Base-by-base conservation (phyloP, 1,140 invertebrate species). In the Zaprionus ghesquierei region DNA sequence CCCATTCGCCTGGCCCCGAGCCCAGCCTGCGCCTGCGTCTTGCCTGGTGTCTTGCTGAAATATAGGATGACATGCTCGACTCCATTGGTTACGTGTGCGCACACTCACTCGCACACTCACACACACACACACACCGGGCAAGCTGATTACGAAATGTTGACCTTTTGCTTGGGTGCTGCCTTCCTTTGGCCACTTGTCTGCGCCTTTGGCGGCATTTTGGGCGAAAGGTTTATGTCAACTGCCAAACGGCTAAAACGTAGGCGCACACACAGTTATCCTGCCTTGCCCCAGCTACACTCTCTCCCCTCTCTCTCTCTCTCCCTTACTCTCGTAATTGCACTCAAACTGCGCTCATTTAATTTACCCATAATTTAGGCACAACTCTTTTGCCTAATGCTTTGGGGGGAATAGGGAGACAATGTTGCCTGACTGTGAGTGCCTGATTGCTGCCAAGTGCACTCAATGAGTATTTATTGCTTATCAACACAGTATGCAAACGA, bases 161-260 rank as follows among this genome's bases (percentile, higher is more conserved):
- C 84, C 84, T 89, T 89, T 89, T 68, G 51, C 35, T 41, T n/a
- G 71, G 64, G 70, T n/a, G n/a, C 51, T 75, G 44, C 41, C 58
- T 51, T n/a, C 62, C 38, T 49, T 58, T 69, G 64, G 66, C 84
- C 84, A 89, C 84, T 89, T 89, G 84, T 89, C 84, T 73, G 64
- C 66, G 66, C 69, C 76, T 84, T 89, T 84, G 79, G 79, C 76
- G 77, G 74, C 77, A 50, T 61, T 73, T 62, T 38, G 54, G 54
- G 84, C 73, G 84, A 89, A 82, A 89, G 85, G 84, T 89, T 89
- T 84, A 89, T 89, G 79, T 89, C 84, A 87, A 87, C 84, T 65
- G 63, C 38, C 68, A 55, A 64, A n/a, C 31, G 49, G 31, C 15
- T 33, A 25, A 49, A 9, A 15, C 41, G 18, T 18, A 46, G 38